Evolutionary conservation across 2,113 vertebrate genomes (phyloP), one percentile per base, ranked within the genome.

Genomic region (Barnardius zonarius): DNA sequence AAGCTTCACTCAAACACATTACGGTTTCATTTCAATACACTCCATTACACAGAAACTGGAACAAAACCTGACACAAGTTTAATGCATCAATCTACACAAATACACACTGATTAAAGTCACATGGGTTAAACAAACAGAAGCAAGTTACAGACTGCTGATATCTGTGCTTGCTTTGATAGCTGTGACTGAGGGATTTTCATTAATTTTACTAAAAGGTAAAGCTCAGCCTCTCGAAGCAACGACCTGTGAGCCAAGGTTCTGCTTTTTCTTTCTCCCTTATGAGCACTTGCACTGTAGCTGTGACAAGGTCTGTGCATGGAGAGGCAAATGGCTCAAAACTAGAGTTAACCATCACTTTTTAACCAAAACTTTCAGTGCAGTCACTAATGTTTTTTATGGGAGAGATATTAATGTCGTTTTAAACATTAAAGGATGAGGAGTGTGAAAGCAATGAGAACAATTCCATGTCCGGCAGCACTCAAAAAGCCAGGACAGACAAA

Each of bases 311-410:
- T 35, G 33, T 35, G 33, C 33, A 35, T 24, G 33, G 22, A 59
- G 22, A 35, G 22, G 57, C 33, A 35, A 59, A 35, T 1, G 35
- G 22, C 57, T 51, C 52, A 39, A 48, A n/a, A 5, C 1, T 1
- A 20, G 57, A 46, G 43, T 41, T 41, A 41, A 35, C 63, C 57
- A 46, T 11, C 52, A 54, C 55, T 70, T 69, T 44, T 15, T 6
- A 51, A 55, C 16, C 0, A 3, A 83, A 79, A 59, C 28, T n/a
- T 61, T 33, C 5, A 20, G 1, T 5, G 22, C 1, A 17, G 23
- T 11, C 1, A 3, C 22, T 28, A 20, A 49, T 3, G 35, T 37
- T 81, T 81, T 55, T 73, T 48, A 86, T 7, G n/a, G 18, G 39
- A 39, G 39, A 52, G 14, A 20, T 2, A 30, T 6, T 8, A 30